Evolutionary conservation across 2,888 invertebrate genomes (phyloP), one percentile per base, ranked within the genome.

Genomic region (Entomobrya proxima): DNA sequence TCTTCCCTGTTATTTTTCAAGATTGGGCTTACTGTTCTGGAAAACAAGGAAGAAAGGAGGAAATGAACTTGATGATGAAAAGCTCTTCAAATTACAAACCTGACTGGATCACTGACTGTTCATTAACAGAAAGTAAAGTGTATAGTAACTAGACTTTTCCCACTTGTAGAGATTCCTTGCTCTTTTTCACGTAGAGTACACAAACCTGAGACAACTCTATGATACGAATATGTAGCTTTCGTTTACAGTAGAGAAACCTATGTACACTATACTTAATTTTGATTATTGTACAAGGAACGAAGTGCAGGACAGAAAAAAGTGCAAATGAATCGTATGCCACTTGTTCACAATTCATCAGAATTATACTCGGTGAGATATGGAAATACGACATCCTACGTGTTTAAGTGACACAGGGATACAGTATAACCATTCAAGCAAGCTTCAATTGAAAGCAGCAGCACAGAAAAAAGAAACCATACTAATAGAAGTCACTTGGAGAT

Each of bases 61-160:
- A 83, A 83, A 64, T 74, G 75, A 82, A 67, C 18, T 58, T 75
- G 76, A 75, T 69, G 69, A 69, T 55, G 72, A 81, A 67, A 83
- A 67, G 76, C 76, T 76, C 75, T 83, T 64, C 81, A 87, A 87
- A 87, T 87, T 87, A 87, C 72, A 85, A 87, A 87, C 87, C 87
- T 87, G 87, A 83, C 77, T 85, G 85, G 32, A 55, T 85, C 37
- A 52, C 64, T 77, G 61, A 61, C 67, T 35, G 37, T 27, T 61
- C 44, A 79, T 50, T n/a, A 79, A 50, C 15, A 64, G 50, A 32
- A 50, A 21, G 75, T 47, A n/a, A 21, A 13, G 55, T 24, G 0
- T 0, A 40, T 21, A 69, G 30, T 18, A 27, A 9, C 32, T 5
- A 64, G 40, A 35, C 35, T 64, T 64, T 64, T 52, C 6, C 30